Evolutionary conservation across 2,888 invertebrate species (phyloP).

Genomic region (Teleiodes luculella): DNA sequence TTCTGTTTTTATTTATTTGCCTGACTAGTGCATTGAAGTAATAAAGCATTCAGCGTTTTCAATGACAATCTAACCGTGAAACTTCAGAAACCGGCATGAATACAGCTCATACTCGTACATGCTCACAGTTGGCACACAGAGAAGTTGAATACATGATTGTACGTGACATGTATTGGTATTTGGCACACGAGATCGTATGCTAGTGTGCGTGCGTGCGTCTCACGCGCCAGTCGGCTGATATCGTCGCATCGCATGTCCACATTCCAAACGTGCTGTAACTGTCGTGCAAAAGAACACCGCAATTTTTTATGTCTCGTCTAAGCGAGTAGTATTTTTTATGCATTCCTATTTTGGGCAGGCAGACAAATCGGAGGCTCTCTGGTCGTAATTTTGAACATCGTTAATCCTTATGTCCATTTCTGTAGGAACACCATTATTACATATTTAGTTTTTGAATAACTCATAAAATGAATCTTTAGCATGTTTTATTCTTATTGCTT

Average conservation of each 20-base stretch:
- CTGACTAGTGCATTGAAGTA: too few species aligned
- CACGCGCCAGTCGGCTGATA: slow-evolving; percentile 60
- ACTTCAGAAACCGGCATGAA: not conserved
- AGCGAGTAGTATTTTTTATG: not conserved
- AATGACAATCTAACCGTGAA: not conserved
- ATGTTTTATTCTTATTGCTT: too few species aligned
- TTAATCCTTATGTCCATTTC: too few species aligned
- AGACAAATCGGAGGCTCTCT: too few species aligned
- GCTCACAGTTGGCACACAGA: not conserved
- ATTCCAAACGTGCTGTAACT: slow-evolving; percentile 55
- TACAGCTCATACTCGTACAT: not conserved
- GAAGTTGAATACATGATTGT: not conserved
- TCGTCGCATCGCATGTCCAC: slow-evolving; percentile 51
- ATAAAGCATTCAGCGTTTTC: not conserved
- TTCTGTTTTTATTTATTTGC: too few species aligned
- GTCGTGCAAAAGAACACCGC: slow-evolving; percentile 30
- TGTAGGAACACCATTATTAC: too few species aligned
- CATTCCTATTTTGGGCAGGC: not conserved
- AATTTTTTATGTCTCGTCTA: slow-evolving; percentile 12
- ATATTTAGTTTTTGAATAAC: too few species aligned
- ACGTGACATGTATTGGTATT: slow-evolving; percentile 33
- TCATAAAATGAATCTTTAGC: too few species aligned
- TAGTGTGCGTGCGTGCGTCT: slow-evolving; percentile 27
- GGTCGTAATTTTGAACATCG: too few species aligned
- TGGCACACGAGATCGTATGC: slow-evolving; percentile 39